Base-by-base conservation (phyloP, 2,888 invertebrate species). In the Drosophila macrothrix region DNA sequence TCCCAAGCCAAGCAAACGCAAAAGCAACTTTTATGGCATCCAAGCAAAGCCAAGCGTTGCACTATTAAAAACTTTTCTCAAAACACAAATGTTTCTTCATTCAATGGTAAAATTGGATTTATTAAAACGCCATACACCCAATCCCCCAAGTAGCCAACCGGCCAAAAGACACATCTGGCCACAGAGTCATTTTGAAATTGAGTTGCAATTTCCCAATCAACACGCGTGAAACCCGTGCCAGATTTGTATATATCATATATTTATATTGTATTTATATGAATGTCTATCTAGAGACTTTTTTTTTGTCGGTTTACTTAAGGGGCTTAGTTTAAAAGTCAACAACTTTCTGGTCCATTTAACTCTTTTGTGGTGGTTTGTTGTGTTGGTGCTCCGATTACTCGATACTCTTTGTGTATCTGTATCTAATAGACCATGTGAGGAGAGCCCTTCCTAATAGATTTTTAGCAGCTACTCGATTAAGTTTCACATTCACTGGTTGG, bases 21-120 rank as follows among this genome's bases (percentile, higher is more conserved):
- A 67, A 50, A 46, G 39, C 55, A 59, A 69, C 69, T 88, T 77
- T 73, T 88, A 78, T 80, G 79, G 78, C 79, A 73, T 67, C 82
- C 70, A 80, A 82, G 83, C 84, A 87, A 84, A 84, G 68, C 78
- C 76, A 70, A 84, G 66, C 67, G 73, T 73, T 80, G 78, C 87
- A 82, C 89, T 89, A 89, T 87, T 85, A 85, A 87, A 89, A 85
- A 85, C 69, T 89, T 88, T 84, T 41, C 54, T 58, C 50, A 25
- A 28, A 54, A 43, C 66, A 74, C 22, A 73, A 61, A 62, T 76
- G 49, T 54, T 73, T 80, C 70, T 67, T 71, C 50, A 84, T 88
- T 84, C 71, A 67, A 84, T 84, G 76, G 61, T 66, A 64, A 84
- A 86, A 84, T 87, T 76, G 82, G 89, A 88, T 88, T 88, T 88